Evolutionary conservation across 2,113 vertebrate genomes (phyloP), one percentile per base, ranked within the genome.

Genomic region (Otocyon megalotis): DNA sequence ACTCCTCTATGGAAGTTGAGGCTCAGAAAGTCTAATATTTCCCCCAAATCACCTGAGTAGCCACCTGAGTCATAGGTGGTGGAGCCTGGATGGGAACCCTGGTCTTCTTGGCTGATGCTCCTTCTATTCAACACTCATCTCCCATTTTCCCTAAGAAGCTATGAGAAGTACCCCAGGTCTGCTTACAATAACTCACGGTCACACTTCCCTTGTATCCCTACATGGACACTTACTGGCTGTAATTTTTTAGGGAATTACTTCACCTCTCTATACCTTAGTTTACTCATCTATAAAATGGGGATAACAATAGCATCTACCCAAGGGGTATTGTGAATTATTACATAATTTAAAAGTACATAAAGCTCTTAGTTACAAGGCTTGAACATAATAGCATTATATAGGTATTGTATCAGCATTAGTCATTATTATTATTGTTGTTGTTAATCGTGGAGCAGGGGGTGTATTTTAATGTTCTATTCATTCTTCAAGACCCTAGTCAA

Each of bases 251-350:
- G 56, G 63, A 48, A 63, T 62, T 76, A 71, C 30, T 79, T 87
- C 3, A 48, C 8, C 20, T 69, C 26, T 89, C 5, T 67, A 30
- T 60, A 67, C 50, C 32, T 69, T 60, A 72, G 12, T 74, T 96
- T 94, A 37, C 16, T 93, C 10, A 22, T 93, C 72, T 92, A 20
- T n/a, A 82, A 86, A 94, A 93, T 88, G 76, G 35, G 15, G n/a
- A 69, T 67, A 60, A 80, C 56, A 79, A 79, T 56, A 84, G 9
- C 50, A 80, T 82, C 60, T 67, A 60, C 35, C 53, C 67, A 60
- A 91, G 50, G 14, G 26, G 86, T 30, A 63, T n/a, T 67, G 35
- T 91, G 77, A 91, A 81, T 93, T 65, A 84, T 53, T 84, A 63
- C 50, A 65, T 93, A 93, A 83, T 53, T 95, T 85, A 80, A 12